Base-by-base conservation (phyloP, 2,888 invertebrate species). In the Neoitamus cyanurus region DNA sequence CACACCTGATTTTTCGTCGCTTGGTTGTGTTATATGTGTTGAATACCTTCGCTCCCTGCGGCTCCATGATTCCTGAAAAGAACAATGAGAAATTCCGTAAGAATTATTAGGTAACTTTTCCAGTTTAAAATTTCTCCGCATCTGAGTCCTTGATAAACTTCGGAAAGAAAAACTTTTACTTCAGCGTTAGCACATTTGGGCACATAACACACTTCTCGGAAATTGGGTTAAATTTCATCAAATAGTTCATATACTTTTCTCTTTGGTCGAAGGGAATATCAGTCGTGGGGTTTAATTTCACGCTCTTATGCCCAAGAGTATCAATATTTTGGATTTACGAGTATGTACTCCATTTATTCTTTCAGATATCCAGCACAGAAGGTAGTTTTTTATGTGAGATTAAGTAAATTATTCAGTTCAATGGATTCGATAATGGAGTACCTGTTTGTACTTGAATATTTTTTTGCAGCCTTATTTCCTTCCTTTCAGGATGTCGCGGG, bases 41-140 rank as follows among this genome's bases (percentile, higher is more conserved):
- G 87, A 89, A 82, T 92, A 92, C 85, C 86, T 90, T 88, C 84
- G 92, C 92, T 90, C 93, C 92, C 93, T 92, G 86, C 93, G 92
- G 90, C 94, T 93, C 94, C 94, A 94, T 85, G 94, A 93, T 91
- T 94, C 94, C 94, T 94, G 90, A 37, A 90, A 91, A 88, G 78
- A 87, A 88, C 86, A 86, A 88, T 30, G 80, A 87, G 58, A 85
- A 73, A 15, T n/a, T 70, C 30, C 31, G 3, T 70, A n/a, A 70
- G 31, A 70, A 31, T 13, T 70, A 30, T 15, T 11, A 30, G 13
- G 9, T 9, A 25, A 6, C 11, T 70, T 31, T 30, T 70, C 30
- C n/a, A 25, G 31, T 70, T 31, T 25, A 1, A 70, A 70, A 15
- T 15, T 70, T 31, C 11, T 11, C 70, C 1, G 6, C 4, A 4